These are phyloP conservation scores for Mayetiola destructor DNA, from an alignment of 2,888 invertebrate genomes.

Conservation along the genomic window DNA sequence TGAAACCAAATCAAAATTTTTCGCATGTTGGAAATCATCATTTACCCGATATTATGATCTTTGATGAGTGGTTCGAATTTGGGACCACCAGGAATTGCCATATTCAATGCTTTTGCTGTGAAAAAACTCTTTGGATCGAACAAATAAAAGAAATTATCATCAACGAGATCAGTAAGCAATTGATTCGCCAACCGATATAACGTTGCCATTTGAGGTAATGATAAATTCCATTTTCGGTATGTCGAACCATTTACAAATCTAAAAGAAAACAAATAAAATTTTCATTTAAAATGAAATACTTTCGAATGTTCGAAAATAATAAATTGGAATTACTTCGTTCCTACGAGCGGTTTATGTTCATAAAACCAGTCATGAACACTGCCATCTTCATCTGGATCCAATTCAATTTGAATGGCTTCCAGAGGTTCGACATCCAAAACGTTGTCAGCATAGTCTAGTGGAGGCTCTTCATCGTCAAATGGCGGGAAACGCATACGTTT, in stretches of 20 bases:
- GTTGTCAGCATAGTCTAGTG: constrained; percentile 97
- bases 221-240: constrained; percentile 91
- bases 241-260: constrained; percentile 90
- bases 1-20: constrained; percentile 15
- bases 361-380: constrained; percentile 95
- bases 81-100: constrained; percentile 99
- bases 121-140: constrained; percentile 99
- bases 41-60: constrained; percentile 84
- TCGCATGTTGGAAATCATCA: constrained; percentile 16
- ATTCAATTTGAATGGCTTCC: constrained; percentile 96
- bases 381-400: constrained; percentile 87
- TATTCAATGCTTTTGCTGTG: constrained; percentile 97
- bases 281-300: background rate
- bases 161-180: constrained; percentile 90
- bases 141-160: constrained; percentile 96
- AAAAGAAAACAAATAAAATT: constrained; percentile 20
- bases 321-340: constrained; percentile 51
- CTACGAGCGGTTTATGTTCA: constrained; percentile 90
- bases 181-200: constrained; percentile 96
- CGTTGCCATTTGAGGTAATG: constrained; percentile 94
- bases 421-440: constrained; percentile 97
- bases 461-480: constrained; percentile 99
- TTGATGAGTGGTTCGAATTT: constrained; percentile 99
- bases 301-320: background rate
- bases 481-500: constrained; percentile 99